Evolutionary conservation across 2,888 invertebrate genomes (phyloP), one percentile per base, ranked within the genome.

Genomic region (Arge pagana): DNA sequence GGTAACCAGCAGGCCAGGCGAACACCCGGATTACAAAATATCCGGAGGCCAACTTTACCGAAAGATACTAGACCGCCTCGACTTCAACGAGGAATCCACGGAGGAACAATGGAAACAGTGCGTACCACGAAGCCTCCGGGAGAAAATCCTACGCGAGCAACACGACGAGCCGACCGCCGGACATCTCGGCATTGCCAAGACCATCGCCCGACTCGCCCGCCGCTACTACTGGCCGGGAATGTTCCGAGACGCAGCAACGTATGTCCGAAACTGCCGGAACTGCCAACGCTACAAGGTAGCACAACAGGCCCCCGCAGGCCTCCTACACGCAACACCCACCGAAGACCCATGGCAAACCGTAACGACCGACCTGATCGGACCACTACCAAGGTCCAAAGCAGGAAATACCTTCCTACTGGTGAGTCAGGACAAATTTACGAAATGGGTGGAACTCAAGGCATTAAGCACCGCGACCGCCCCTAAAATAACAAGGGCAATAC

Each of bases 181-280:
- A 7, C 59, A 62, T 33, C 35, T 57, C 3, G 62, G 60, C 4
- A 23, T 60, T 0, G 45, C 48, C 3, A 60, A 61, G 35, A 62
- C 60, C 0, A 26, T 53, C 2, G n/a, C 10, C 1, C 39, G 56
- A 6, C 10, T 60, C 4, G 36, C 55, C 10, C 18, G 13, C 3
- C 19, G 18, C 2, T 62, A 50, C 19, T 61, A 58, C 24, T 64
- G 60, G 59, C 58, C 61, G 0, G 58, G 58, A 8, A 60, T 59
- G 56, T 21, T 30, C 5, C 43, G 36, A 1, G 59, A 54, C 19
- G 39, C 45, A 8, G 43, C 48, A 4, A 19, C 24, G 8, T 59
- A 55, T 19, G 48, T 56, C 18, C 18, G 41, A 15, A 11, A 31
- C 5, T 56, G 53, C 26, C 2, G n/a, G 5, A 36, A 28, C 3